Percentiles rank a stretch among this genome's conserved stretches.
Conservation (phyloP, 2,888 invertebrate species). For the Camptogramma bilineatum region DNA sequence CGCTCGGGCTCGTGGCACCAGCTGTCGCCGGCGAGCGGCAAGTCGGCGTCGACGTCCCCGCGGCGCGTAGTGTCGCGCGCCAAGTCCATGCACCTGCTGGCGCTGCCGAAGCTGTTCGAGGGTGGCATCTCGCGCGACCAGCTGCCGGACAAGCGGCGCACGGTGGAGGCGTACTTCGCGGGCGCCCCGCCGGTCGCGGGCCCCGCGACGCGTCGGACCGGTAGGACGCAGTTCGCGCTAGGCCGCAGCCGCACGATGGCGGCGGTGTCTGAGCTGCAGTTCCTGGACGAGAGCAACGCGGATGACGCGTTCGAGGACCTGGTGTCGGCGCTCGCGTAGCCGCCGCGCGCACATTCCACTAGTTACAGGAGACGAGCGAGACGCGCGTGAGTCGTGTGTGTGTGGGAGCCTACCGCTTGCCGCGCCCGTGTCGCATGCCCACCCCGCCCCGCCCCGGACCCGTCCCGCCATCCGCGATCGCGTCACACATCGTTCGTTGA, state of each 20-base stretch:
- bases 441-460: conserved; percentile 47
- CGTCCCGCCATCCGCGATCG: conserved; percentile 47
- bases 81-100: conserved; percentile 90
- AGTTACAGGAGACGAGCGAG: conserved; percentile 79
- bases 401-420: conserved; percentile 79
- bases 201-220: conserved; percentile 39
- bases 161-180: conserved; percentile 90
- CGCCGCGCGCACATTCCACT: conserved; percentile 75
- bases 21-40: conserved; percentile 79
- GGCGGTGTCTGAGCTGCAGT: conserved; percentile 87
- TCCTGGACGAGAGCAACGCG: conserved; percentile 92
- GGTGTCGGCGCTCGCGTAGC: conserved; percentile 87
- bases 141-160: conserved; percentile 88
- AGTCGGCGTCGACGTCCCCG: conserved; percentile 69
- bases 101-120: conserved; percentile 92
- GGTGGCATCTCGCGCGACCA: conserved; percentile 90
- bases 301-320: conserved; percentile 95
- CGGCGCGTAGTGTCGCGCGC: conserved; percentile 82
- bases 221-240: conserved; percentile 76
- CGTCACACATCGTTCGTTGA: conserved; percentile 57
- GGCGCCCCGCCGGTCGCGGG: conserved; percentile 52
- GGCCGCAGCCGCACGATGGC: conserved; percentile 92
- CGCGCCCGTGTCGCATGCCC: conserved; percentile 64
- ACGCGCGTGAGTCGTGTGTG: conserved; percentile 84
- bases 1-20: conserved; percentile 94